Percentiles rank a stretch among this genome's conserved stretches.
Conservation (phyloP, 2,797 vertebrate genomes). For the Gymnothorax reevesii region DNA sequence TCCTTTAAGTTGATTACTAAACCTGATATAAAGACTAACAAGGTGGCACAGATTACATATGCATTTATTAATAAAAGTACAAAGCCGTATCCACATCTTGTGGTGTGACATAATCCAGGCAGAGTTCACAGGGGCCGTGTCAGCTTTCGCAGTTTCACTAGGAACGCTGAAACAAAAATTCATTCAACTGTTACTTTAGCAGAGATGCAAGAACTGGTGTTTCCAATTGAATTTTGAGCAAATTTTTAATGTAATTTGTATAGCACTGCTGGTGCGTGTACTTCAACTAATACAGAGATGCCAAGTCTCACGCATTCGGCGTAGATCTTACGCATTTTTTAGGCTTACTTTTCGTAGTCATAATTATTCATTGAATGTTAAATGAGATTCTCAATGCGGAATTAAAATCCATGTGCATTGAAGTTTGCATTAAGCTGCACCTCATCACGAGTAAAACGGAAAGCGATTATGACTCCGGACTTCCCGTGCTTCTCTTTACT, state of each 20-base stretch:
- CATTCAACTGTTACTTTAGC: not conserved
- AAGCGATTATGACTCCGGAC: too few species aligned
- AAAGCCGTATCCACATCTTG: not conserved
- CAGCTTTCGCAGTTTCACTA: slow-evolving; percentile 86
- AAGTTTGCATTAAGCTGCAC: too few species aligned
- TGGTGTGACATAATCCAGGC: too few species aligned
- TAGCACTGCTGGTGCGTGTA: not conserved
- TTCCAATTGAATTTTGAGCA: not conserved
- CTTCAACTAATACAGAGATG: too few species aligned
- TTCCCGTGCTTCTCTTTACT: too few species aligned
- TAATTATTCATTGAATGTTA: too few species aligned
- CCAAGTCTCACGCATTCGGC: too few species aligned
- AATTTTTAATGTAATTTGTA: not conserved
- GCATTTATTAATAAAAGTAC: not conserved
- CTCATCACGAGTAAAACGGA: too few species aligned
- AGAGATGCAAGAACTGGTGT: not conserved
- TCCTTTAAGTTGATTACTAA: not conserved
- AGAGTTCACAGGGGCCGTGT: slow-evolving; percentile 28
- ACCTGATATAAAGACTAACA: not conserved
- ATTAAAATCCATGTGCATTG: too few species aligned
- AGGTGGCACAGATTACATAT: not conserved
- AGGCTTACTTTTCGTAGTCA: too few species aligned
- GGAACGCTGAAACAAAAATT: slow-evolving; percentile 78
- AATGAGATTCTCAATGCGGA: too few species aligned
- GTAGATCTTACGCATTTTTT: too few species aligned